Conservation (phyloP, 2,113 vertebrate species). For the Engraulis encrasicolus region DNA sequence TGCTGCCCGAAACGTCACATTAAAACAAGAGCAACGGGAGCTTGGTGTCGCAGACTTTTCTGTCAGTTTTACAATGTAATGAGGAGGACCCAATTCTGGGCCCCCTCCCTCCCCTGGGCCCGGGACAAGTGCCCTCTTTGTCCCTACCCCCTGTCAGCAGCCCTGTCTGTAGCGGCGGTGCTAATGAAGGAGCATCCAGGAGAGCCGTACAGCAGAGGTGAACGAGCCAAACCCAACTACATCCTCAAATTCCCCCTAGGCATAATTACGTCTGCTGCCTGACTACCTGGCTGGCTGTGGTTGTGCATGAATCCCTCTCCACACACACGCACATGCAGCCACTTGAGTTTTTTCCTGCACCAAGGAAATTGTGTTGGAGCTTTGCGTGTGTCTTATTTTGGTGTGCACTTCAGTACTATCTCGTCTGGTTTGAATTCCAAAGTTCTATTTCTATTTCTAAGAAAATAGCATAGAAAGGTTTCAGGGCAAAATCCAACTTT, state of each 20-base stretch:
- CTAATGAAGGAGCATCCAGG: neutral
- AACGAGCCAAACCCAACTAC: neutral
- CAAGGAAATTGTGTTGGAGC: neutral
- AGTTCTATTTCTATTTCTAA: neutral
- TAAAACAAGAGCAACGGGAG: no score
- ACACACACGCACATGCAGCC: no score
- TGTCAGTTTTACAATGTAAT: no score
- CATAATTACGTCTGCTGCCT: neutral
- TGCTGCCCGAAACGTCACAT: no score
- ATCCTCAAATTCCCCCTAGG: neutral
- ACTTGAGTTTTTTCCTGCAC: neutral
- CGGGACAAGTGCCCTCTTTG: no score
- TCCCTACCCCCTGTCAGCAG: no score
- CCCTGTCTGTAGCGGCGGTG: no score
- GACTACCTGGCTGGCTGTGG: no score
- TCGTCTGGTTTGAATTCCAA: neutral
- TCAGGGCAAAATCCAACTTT: neutral
- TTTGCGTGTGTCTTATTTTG: neutral
- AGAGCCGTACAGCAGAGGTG: neutral
- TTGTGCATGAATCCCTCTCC: neutral
- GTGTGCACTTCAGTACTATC: neutral
- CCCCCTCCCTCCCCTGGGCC: no score
- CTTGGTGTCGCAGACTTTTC: no score
- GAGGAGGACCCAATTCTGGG: no score
- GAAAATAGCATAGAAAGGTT: neutral